Evolutionary conservation across 2,113 vertebrate genomes (phyloP).

Genomic region (Oncorhynchus tshawytscha): DNA sequence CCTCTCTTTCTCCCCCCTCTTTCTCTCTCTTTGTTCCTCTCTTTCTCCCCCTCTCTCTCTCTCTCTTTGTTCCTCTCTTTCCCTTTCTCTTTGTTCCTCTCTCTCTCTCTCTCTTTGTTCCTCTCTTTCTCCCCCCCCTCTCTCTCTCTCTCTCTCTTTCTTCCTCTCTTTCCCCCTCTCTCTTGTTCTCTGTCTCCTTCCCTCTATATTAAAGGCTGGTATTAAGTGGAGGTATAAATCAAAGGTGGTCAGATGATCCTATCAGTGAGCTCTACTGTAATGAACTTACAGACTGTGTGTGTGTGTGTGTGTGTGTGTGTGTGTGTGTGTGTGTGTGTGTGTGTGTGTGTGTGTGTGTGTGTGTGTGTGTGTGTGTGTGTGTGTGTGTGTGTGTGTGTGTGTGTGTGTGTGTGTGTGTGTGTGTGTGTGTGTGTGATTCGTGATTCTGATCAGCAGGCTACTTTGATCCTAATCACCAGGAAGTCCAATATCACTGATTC

Average conservation of each 20-base stretch:
- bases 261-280: slow-evolving; percentile 3
- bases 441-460: no score
- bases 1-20: no score
- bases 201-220: not conserved
- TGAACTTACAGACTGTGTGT: slow-evolving; percentile 9
- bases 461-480: no score
- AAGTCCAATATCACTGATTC: slow-evolving; percentile 55
- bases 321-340: no score
- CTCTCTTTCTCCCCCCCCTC: not conserved
- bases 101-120: not conserved
- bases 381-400: not conserved
- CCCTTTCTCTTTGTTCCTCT: no score
- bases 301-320: no score
- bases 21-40: not conserved
- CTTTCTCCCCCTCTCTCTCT: slow-evolving; percentile 35
- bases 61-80: no score
- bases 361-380: no score
- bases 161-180: no score
- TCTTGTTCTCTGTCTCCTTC: not conserved
- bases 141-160: not conserved
- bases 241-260: slow-evolving; percentile 36
- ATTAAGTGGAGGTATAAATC: slow-evolving; percentile 26
- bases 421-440: not conserved
- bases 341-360: no score
- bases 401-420: not conserved